Percentiles rank a stretch among this genome's conserved stretches.
Evolutionary conservation across 2,113 vertebrate genomes (phyloP).

Genomic region (Struthio camelus): DNA sequence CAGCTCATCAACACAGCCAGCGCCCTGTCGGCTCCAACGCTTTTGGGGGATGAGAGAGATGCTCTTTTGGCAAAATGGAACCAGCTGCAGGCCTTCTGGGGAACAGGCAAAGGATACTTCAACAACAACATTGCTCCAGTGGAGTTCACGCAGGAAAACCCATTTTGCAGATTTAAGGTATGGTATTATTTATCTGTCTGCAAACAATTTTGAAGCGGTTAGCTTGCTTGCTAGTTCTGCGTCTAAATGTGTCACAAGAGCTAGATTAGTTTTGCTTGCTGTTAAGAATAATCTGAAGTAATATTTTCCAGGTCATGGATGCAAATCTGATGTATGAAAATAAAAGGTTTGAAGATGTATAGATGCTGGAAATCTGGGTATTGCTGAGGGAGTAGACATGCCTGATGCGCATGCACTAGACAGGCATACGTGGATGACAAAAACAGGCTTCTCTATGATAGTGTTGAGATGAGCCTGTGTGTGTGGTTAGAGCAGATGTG

Average conservation of each 20-base stretch:
- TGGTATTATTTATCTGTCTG: rapidly evolving
- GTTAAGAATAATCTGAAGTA: not conserved
- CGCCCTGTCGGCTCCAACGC: slow-evolving; percentile 90
- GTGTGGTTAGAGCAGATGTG: not conserved
- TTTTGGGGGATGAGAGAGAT: slow-evolving; percentile 94
- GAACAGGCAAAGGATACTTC: slow-evolving; percentile 95
- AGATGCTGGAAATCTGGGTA: not conserved
- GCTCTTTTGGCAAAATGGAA: slow-evolving; percentile 98
- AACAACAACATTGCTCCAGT: slow-evolving; percentile 90
- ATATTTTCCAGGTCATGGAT: not conserved
- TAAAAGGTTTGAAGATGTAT: not conserved
- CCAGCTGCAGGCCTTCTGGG: slow-evolving; percentile 98
- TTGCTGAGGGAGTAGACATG: not conserved
- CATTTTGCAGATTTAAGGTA: slow-evolving; percentile 98
- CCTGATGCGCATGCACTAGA: not conserved
- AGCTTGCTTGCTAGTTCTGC: not conserved
- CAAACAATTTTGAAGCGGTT: not conserved
- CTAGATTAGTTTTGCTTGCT: not conserved
- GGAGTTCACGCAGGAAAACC: slow-evolving; percentile 95
- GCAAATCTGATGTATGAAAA: not conserved
- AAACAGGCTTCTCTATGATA: not conserved
- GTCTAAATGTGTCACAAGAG: not conserved
- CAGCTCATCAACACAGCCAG: slow-evolving; percentile 96
- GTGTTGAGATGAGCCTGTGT: not conserved
- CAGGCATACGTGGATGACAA: not conserved